Base-by-base conservation (phyloP, 1,140 invertebrate species). In the Campoletis sonorensis region DNA sequence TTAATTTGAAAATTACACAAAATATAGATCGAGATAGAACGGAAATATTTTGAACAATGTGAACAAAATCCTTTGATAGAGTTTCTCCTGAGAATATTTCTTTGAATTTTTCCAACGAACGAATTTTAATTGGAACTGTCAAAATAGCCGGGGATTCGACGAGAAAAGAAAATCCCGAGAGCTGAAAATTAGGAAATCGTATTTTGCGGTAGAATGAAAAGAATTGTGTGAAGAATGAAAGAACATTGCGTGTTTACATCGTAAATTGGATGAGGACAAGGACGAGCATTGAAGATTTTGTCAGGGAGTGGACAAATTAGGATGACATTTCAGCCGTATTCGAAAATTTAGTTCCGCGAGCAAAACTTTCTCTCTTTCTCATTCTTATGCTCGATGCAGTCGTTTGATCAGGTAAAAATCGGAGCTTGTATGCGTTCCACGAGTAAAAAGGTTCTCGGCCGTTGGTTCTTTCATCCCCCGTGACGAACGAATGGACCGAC, bases 281-380 rank as follows among this genome's bases (percentile, higher is more conserved):
- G n/a, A n/a, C 67, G 30, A 33, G 33, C 76, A 51, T 58, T 40
- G 11, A 80, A 80, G 79, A 79, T 82, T 70, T 78, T 72, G 64
- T 26, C 40, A n/a, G 81, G 78, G 80, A 26, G 23, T 80, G 82
- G 86, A 90, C 87, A 91, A 92, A 91, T 92, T 92, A 87, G 89
- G 85, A 85, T 85, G 84, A 84, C 88, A 86, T 84, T 80, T 83
- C 84, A 51, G 79, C 82, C 71, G 83, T 86, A 87, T 90, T 87
- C 86, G 86, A 84, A 86, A 23, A 15, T 23, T 72, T 21, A 0
- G 23, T 45, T 71, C 71, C 33, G 61, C 33, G 61, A 15, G 11
- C 7, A 23, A 64, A n/a, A n/a, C 61, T 64, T 64, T 64, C 61
- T 64, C 61, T 23, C 61, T 64, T 2, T 64, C 23, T 64, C 23